Base-by-base conservation (phyloP, 2,888 invertebrate genomes). In the Synergus gifuensis region DNA sequence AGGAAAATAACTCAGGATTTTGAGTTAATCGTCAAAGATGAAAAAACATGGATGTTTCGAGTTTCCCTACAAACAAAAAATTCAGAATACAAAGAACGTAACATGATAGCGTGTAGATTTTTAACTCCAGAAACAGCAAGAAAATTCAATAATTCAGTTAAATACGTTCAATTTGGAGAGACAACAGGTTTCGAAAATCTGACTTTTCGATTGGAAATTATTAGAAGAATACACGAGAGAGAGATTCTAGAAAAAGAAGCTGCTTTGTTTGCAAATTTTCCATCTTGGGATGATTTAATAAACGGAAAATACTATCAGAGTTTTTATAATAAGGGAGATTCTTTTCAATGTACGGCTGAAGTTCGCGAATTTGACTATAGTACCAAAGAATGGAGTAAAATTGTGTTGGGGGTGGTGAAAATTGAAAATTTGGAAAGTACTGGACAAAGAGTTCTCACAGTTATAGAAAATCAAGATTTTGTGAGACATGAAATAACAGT, bases 271-370 rank as follows among this genome's bases (percentile, higher is more conserved):
- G 8, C 9, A 0, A 69, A 69, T 28, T 54, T 69, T 46, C 49
- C 69, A 28, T 28, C 16, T 22, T 69, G 69, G 69, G 16, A 36
- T 28, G 49, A 69, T 54, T 49, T 69, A 49, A 46, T 36, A 14
- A 69, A 69, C 16, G 69, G 69, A 16, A 49, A 54, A 69, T 69
- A 69, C 16, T 69, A 69, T n/a, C 49, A 69, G 36, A 69, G 28
- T 49, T 69, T 69, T 9, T 49, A 69, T 16, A 69, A 49, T 69
- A 46, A 11, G 2, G 28, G 16, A n/a, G 16, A 36, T 16, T 3
- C 16, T 46, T 69, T 69, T 69, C 69, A 16, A 5, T 69, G 49
- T 9, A 49, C 22, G 16, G 49, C 69, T 8, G 69, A 69, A 22
- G 46, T 69, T 49, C 69, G 69, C 1, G 69, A 69, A 69, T 69